Conservation (phyloP, 2,797 vertebrate genomes). For the Chiloscyllium punctatum region DNA sequence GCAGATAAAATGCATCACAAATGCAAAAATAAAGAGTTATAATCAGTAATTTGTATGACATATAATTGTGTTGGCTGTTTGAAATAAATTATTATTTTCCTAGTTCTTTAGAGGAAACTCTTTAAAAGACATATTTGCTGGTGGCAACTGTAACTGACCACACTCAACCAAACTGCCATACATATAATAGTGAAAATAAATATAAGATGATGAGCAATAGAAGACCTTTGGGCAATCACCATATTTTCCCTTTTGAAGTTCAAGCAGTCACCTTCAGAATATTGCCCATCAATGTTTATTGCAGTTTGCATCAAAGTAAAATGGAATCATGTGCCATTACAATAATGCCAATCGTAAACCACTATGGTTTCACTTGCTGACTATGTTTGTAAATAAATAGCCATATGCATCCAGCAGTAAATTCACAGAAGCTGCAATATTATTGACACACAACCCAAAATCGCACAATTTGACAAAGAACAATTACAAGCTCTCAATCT, state of each 20-base stretch:
- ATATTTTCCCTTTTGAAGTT: neutral
- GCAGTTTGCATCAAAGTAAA: constrained; percentile 20
- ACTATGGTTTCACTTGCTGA: neutral
- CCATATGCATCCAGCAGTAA: constrained; percentile 9
- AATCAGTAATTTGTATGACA: neutral
- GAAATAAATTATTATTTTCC: neutral
- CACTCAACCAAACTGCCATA: neutral
- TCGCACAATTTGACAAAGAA: neutral
- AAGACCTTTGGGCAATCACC: neutral
- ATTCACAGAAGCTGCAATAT: constrained; percentile 20
- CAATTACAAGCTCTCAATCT: neutral
- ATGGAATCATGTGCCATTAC: neutral
- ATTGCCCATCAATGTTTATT: constrained; percentile 15
- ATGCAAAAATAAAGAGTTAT: neutral
- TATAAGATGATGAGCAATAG: neutral
- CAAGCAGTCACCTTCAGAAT: neutral
- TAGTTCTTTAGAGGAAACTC: neutral
- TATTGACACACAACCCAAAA: neutral
- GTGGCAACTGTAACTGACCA: neutral
- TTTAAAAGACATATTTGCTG: neutral
- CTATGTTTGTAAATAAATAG: constrained; percentile 18
- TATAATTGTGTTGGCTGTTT: neutral
- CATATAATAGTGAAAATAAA: neutral
- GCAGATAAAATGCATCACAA: neutral
- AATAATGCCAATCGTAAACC: constrained; percentile 4